Evolutionary conservation across 2,113 vertebrate genomes (phyloP), one percentile per base, ranked within the genome.

Genomic region (Acinonyx jubatus): DNA sequence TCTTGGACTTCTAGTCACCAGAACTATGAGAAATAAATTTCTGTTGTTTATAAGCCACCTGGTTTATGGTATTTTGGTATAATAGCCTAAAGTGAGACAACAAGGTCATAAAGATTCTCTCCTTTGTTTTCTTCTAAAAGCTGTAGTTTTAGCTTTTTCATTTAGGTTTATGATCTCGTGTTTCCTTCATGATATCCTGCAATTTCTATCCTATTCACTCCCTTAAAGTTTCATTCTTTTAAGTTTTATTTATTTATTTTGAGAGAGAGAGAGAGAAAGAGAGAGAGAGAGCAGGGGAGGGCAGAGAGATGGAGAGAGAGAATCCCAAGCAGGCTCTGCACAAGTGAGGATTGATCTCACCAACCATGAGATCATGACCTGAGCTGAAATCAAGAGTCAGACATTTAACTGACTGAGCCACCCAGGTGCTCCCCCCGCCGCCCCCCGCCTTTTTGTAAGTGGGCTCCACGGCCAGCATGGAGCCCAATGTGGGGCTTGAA

Each of bases 51-150:
- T 14, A 27, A 27, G 48, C n/a, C 48, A 29, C n/a, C 48, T n/a
- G 33, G 66, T 38, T 87, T 29, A 89, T 45, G 29, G 55, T n/a
- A 33, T 45, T 89, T 89, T 76, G 55, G 78, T 63, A 33, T 27
- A 45, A 29, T 16, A 55, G 27, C 13, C 52, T 33, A 11, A 89
- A 57, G 41, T 61, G 73, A 73, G 36, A 31, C 18, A 38, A 19
- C 27, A 61, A 41, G 18, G 11, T 31, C 33, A 84, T 23, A 13
- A 61, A 84, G 55, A 50, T 84, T 74, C n/a, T 92, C 31, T 48
- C 31, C 55, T 69, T 87, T 68, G 86, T 79, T 88, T 80, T 80
- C 61, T 94, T 80, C 74, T 61, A 88, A 87, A 78, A 86, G 61
- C 31, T 55, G 7, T 92, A 63, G 55, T 93, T 84, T 84, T 84